Percentiles rank a stretch among this genome's conserved stretches.
phyloP scores from a whole-genome alignment of 2,888 invertebrate species.

The Drosophila setosimentum region DNA sequence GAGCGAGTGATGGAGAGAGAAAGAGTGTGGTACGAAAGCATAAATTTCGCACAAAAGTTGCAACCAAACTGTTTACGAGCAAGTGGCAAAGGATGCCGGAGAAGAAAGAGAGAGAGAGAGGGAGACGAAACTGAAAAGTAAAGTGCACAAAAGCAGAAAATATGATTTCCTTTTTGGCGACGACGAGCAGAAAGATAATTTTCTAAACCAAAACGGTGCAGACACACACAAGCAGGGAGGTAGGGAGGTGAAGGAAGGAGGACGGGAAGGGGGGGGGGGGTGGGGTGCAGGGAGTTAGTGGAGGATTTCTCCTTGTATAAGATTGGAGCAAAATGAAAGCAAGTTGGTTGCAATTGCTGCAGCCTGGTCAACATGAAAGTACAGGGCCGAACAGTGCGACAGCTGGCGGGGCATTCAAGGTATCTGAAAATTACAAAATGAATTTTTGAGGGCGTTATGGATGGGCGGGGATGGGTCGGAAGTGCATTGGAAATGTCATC shows the following conservation, averaged over 20 bases:
- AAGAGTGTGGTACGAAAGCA: conserved; percentile 67
- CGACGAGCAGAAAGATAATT: conserved; percentile 83
- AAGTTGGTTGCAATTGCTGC: conserved; percentile 76
- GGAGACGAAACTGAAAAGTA: conserved; percentile 74
- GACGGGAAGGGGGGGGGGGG: neutral
- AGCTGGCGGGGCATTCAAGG: conserved; percentile 67
- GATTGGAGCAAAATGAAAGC: conserved; percentile 52
- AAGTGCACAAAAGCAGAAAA: conserved; percentile 84
- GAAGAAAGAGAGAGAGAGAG: conserved; percentile 1
- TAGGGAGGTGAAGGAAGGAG: neutral
- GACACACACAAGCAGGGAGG: conserved; percentile 18
- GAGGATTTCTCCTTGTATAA: conserved; percentile 31
- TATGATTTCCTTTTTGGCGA: conserved; percentile 84
- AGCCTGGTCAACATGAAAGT: conserved; percentile 75
- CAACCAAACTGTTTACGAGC: conserved; percentile 81
- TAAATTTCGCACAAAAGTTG: conserved; percentile 82
- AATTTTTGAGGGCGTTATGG: conserved; percentile 51
- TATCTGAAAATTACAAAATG: conserved; percentile 78
- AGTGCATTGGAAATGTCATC: conserved; percentile 78
- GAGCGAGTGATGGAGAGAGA: neutral
- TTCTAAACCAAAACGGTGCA: conserved; percentile 73
- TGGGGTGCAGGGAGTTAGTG: neutral
- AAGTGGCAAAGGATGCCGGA: conserved; percentile 33
- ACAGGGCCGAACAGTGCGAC: conserved; percentile 50
- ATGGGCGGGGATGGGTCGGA: neutral